These are phyloP conservation scores for Hipparchia sbordonii DNA, from an alignment of 2,888 invertebrate genomes.

Conservation along the genomic window DNA sequence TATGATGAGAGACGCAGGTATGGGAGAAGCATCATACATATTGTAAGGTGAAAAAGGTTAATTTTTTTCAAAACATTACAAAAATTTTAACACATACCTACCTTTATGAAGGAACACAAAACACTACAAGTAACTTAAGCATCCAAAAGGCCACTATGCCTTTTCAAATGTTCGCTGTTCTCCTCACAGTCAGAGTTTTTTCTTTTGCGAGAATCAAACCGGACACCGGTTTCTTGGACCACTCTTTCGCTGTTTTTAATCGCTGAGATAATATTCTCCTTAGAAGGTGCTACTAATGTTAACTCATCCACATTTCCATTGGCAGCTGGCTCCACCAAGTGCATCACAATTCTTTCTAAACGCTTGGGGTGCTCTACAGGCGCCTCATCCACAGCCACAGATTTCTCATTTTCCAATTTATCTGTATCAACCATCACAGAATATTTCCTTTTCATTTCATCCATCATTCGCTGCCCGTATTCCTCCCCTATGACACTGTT, in stretches of 20 bases:
- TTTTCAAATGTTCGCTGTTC: constrained; percentile 61
- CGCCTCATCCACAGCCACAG: constrained; percentile 57
- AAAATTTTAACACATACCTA: constrained; percentile 12
- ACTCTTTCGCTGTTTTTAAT: constrained; percentile 76
- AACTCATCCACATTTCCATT: constrained; percentile 66
- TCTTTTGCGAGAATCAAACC: constrained; percentile 72
- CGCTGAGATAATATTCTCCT: constrained; percentile 75
- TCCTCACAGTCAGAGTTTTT: constrained; percentile 63
- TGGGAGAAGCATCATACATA: no score
- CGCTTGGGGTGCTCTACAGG: constrained; percentile 88
- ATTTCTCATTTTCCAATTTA: constrained; percentile 59
- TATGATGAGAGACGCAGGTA: no score
- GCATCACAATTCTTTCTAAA: constrained; percentile 88
- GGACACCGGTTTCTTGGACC: constrained; percentile 71
- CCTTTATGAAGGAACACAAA: constrained; percentile 4
- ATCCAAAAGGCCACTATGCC: constrained; percentile 52
- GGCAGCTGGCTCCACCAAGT: constrained; percentile 78
- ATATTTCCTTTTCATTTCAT: constrained; percentile 91
- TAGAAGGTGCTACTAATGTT: constrained; percentile 71
- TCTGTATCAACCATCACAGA: constrained; percentile 86
- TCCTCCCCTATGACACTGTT: constrained; percentile 91
- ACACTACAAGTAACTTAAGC: constrained; percentile 26
- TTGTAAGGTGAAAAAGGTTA: not conserved
- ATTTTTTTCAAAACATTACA: not conserved
- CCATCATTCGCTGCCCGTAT: constrained; percentile 87